Evolutionary conservation across 2,797 vertebrate species (phyloP), one percentile per base, ranked within the genome.

Genomic region (Pristis pectinata): DNA sequence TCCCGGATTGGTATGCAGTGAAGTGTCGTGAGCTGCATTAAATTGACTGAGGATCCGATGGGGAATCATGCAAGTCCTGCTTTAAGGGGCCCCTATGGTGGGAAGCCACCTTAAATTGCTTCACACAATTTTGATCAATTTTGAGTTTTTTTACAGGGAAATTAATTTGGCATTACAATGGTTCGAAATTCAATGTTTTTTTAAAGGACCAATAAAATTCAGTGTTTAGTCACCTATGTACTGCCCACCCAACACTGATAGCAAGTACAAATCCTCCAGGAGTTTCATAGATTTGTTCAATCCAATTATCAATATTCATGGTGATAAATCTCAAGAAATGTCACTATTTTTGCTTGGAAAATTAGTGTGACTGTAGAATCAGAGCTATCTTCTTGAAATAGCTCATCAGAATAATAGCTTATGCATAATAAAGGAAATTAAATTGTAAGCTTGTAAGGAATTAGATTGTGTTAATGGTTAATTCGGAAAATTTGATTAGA

Each of bases 381-480:
- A 37, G 19, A 91, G 8, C 30, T 91, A 17, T 41, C 61, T 15
- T 91, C 87, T 61, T n/a, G 87, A 91, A 91, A 37, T 67, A 37
- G 34, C 3, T 15, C 15, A 64, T 67, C 87, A 64, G 4, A 91
- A 67, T 67, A 67, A 91, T 91, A 34, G 2, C 34, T 87, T 59
- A 37, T 7, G 30, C 56, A 67, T 64, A 41, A 87, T 61, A n/a
- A 34, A 24, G n/a, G 6, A 37, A 64, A n/a, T 67, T 85, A 85
- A 85, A 64, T 91, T 67, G 17, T 59, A n/a, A 64, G n/a, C 87
- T 91, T 91, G 87, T 19, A 91, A 64, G n/a, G 19, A 91, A 37
- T 91, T 91, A 59, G n/a, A 67, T n/a, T 91, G 87, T 64, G 59
- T 59, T 64, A 67, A 67, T 91, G 13, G 34, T 17, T 41, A 91